A percentile compares a stretch with the other conserved stretches of the same genome.
Conservation (phyloP, 2,888 invertebrate genomes). For the Sipha maydis region DNA sequence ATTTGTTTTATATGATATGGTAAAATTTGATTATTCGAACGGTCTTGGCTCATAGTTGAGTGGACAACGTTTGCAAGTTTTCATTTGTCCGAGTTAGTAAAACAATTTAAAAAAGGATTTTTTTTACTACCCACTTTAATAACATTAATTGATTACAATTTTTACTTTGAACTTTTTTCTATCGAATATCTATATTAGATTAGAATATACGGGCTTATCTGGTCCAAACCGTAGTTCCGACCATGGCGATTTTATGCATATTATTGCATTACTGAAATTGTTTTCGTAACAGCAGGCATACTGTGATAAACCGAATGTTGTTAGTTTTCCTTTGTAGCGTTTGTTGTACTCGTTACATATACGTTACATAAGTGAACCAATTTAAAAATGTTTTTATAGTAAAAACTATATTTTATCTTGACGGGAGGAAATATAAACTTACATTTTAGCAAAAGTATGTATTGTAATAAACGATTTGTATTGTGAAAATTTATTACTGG, state of each 20-base stretch:
- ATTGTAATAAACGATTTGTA: neutral
- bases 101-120: neutral
- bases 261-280: constrained; percentile 20
- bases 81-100: neutral
- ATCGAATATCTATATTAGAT: neutral
- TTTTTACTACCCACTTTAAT: neutral
- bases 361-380: constrained; percentile 21
- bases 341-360: constrained; percentile 22
- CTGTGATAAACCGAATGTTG: constrained; percentile 13
- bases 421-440: neutral
- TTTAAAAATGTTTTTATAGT: constrained; percentile 11
- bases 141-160: neutral
- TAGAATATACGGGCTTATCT: neutral
- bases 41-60: neutral
- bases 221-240: neutral
- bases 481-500: neutral
- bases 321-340: neutral
- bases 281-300: constrained; percentile 23
- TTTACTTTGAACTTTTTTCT: neutral
- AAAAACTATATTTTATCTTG: neutral
- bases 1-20: neutral
- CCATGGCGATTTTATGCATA: neutral
- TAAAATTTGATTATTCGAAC: neutral
- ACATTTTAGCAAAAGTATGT: neutral
- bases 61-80: neutral